phyloP scores from a whole-genome alignment of 2,797 vertebrate species.

The Bovichtus diacanthus region DNA sequence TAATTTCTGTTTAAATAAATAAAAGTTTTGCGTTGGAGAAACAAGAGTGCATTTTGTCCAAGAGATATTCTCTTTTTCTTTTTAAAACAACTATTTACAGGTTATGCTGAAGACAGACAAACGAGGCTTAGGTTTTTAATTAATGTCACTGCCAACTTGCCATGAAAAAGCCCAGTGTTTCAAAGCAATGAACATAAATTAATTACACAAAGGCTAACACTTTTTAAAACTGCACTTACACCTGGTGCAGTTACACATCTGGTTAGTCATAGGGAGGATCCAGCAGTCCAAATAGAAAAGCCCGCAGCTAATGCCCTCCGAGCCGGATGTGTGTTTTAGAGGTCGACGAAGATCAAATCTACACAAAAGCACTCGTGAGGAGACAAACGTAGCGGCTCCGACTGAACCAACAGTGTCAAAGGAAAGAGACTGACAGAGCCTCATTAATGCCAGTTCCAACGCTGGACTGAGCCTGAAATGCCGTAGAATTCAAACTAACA shows the following conservation, averaged over 20 bases:
- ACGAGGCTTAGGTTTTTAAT: slow-evolving; percentile 58
- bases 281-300: slow-evolving; percentile 34
- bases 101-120: slow-evolving; percentile 71
- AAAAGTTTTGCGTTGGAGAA: slow-evolving; percentile 76
- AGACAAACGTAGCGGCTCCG: slow-evolving; percentile 24
- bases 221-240: slow-evolving; percentile 57
- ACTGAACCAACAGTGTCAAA: slow-evolving; percentile 13
- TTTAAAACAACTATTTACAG: slow-evolving; percentile 81
- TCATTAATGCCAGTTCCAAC: slow-evolving; percentile 18
- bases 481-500: slow-evolving; percentile 2
- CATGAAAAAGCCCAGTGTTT: slow-evolving; percentile 48
- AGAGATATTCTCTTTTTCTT: slow-evolving; percentile 67
- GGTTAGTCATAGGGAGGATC: slow-evolving; percentile 49
- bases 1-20: slow-evolving; percentile 83
- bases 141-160: slow-evolving; percentile 47
- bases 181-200: slow-evolving; percentile 60
- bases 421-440: slow-evolving; percentile 11
- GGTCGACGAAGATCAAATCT: slow-evolving; percentile 28
- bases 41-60: slow-evolving; percentile 80
- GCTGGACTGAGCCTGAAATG: slow-evolving; percentile 33
- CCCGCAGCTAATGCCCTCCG: slow-evolving; percentile 31
- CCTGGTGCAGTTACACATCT: slow-evolving; percentile 63
- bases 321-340: slow-evolving; percentile 23
- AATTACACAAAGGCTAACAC: slow-evolving; percentile 67
- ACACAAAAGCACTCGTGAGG: slow-evolving; percentile 37